Evolutionary conservation across 2,797 vertebrate genomes (phyloP).

Genomic region (Fratercula arctica): DNA sequence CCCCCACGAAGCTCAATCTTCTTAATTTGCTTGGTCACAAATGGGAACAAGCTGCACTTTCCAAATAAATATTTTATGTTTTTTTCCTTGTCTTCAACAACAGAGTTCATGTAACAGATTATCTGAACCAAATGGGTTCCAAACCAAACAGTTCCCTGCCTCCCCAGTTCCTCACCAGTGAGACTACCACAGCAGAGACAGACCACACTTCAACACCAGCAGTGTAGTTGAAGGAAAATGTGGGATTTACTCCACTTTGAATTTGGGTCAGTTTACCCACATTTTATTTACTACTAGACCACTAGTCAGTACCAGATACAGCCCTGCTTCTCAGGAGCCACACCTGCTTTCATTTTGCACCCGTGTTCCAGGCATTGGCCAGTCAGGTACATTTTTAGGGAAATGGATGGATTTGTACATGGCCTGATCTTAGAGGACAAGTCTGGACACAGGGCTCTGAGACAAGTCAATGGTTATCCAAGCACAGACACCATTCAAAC

Average conservation of each 20-base stretch:
- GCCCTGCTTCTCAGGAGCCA: neutral
- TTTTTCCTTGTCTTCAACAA: neutral
- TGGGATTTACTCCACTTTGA: neutral
- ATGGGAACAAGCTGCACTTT: conserved; percentile 64
- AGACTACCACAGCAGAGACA: neutral
- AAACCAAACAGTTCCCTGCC: neutral
- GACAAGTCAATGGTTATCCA: neutral
- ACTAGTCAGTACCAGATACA: neutral
- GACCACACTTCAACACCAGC: neutral
- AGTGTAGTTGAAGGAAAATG: neutral
- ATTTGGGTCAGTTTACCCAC: neutral
- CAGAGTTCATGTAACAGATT: neutral
- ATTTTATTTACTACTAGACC: neutral
- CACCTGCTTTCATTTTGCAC: neutral
- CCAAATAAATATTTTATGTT: conserved; percentile 46
- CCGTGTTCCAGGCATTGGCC: neutral
- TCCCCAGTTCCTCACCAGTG: neutral
- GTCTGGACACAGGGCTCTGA: neutral
- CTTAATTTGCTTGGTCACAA: conserved; percentile 49
- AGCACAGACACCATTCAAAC: neutral
- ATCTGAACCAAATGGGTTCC: conserved; percentile 39
- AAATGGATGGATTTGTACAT: neutral
- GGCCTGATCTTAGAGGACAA: neutral
- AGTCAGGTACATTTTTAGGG: neutral
- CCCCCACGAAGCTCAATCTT: conserved; percentile 27